Evolutionary conservation across 2,888 invertebrate species (phyloP).

Genomic region (Amphimallon solstitiale): DNA sequence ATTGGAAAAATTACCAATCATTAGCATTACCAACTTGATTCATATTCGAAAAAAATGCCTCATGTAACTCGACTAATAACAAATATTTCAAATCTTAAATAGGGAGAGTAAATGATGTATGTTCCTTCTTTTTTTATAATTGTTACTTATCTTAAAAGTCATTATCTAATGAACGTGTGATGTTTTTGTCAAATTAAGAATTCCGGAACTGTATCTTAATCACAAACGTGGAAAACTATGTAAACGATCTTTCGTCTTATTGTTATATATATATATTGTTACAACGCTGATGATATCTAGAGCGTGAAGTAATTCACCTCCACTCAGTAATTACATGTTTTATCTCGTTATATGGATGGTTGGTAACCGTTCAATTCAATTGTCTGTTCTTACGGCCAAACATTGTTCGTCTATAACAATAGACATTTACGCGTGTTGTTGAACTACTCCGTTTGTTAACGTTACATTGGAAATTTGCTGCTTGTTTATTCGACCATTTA

Average conservation of each 20-base stretch:
- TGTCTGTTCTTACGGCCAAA: background rate
- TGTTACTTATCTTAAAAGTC: too few species aligned
- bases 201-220: too few species aligned
- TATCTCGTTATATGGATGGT: constrained; percentile 8
- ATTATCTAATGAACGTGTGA: too few species aligned
- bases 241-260: background rate
- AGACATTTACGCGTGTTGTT: constrained; percentile 2
- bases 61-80: too few species aligned
- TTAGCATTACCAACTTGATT: too few species aligned
- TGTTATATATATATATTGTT: too few species aligned
- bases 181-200: too few species aligned
- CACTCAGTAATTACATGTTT: constrained; percentile 4
- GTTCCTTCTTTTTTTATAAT: too few species aligned
- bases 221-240: background rate
- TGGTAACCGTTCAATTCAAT: constrained; percentile 6
- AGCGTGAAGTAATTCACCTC: constrained; percentile 2
- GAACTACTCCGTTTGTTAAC: background rate
- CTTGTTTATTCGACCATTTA: background rate
- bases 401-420: constrained; percentile 13
- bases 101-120: too few species aligned
- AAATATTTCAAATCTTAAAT: too few species aligned
- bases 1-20: too few species aligned
- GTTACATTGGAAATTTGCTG: background rate
- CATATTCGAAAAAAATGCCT: too few species aligned
- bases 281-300: background rate